These are phyloP conservation scores for Caenorhabditis sp. DNA, from an alignment of 2,888 invertebrate species.

Conservation along the genomic window DNA sequence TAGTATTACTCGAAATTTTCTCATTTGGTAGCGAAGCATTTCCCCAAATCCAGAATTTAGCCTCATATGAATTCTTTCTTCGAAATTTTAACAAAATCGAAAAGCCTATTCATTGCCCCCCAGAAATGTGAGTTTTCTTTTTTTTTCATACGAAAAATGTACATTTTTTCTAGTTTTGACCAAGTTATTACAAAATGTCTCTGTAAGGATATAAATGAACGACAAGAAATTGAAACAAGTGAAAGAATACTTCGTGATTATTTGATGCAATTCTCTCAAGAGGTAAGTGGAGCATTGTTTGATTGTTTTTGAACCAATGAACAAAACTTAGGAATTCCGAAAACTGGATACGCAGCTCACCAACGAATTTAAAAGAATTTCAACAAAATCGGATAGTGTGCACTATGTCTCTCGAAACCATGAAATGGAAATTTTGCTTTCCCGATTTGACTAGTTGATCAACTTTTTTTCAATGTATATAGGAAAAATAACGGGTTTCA, in stretches of 20 bases:
- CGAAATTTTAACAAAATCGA: neutral
- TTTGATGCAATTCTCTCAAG: neutral
- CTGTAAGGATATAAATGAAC: neutral
- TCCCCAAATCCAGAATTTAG: neutral
- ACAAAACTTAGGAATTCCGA: neutral
- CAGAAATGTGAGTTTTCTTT: constrained; percentile 3
- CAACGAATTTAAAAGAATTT: no score
- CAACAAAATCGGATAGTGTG: no score
- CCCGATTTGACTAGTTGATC: neutral
- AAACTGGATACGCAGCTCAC: neutral
- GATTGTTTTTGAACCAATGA: no score
- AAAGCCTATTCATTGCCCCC: constrained; percentile 9
- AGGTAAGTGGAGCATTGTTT: neutral
- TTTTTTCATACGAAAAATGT: no score
- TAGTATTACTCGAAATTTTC: constrained; percentile 8
- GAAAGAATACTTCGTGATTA: neutral
- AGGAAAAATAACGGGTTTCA: neutral
- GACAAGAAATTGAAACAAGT: constrained; percentile 6
- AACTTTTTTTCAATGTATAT: no score
- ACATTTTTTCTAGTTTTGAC: constrained; percentile 9
- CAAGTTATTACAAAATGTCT: constrained; percentile 10
- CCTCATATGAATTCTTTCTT: neutral
- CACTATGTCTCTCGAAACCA: neutral
- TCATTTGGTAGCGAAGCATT: constrained; percentile 3
- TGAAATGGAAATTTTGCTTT: neutral